Evolutionary conservation across 2,113 vertebrate species (phyloP).

Genomic region (Plotosus lineatus): DNA sequence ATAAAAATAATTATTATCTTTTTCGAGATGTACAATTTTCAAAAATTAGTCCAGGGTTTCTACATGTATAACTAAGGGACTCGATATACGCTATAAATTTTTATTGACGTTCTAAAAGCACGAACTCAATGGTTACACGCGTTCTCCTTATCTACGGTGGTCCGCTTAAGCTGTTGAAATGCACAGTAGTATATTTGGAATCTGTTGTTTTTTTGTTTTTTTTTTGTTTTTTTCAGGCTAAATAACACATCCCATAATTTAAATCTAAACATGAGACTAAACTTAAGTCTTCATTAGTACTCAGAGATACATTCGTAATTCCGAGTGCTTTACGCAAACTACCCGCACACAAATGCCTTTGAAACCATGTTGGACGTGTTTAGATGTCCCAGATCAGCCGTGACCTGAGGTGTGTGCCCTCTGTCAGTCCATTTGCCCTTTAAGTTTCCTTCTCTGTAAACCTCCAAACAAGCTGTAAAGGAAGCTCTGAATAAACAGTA

Average conservation of each 20-base stretch:
- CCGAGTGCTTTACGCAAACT: not conserved
- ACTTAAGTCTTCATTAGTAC: not conserved
- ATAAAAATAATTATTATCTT: no score
- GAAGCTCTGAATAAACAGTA: not conserved
- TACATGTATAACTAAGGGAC: no score
- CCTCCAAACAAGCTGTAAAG: not conserved
- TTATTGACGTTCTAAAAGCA: no score
- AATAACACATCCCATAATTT: not conserved
- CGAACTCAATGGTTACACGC: no score
- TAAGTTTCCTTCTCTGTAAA: constrained; percentile 18
- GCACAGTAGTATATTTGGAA: not conserved
- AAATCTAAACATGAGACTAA: not conserved
- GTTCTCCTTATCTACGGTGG: no score
- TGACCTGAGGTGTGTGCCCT: constrained; percentile 47
- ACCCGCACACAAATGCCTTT: constrained; percentile 2
- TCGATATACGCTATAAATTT: no score
- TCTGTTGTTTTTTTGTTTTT: no score
- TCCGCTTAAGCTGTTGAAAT: no score
- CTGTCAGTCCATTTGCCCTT: constrained; percentile 50
- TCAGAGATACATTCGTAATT: not conserved
- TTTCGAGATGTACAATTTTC: no score
- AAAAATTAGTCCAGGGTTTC: no score
- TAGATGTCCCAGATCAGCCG: constrained; percentile 35
- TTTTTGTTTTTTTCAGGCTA: no score
- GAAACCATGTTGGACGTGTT: constrained; percentile 21